Base-by-base conservation (phyloP, 2,113 vertebrate species). In the Chloroceryle aenea region DNA sequence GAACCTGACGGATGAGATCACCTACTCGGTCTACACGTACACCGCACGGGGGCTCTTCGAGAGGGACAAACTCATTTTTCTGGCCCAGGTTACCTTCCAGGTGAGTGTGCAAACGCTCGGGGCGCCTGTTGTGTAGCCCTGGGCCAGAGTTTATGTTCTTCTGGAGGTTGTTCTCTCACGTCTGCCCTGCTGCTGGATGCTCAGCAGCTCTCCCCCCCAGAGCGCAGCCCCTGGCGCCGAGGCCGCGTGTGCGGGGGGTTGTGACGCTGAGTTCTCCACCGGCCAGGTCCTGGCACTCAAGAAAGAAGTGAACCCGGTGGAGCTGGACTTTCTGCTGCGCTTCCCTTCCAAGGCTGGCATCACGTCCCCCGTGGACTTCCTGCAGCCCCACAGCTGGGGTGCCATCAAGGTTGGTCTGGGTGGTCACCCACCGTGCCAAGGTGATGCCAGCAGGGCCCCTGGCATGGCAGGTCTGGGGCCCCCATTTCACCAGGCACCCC, bases 81-180 rank as follows among this genome's bases (percentile, higher is more conserved):
- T 98, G 94, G 98, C 98, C 21, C 98, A 98, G 48, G 93, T 98
- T 5, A 20, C 97, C 3, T 98, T 98, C 71, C 98, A 98, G 98
- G 98, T 98, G 92, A 93, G 75, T 0, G 2, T 32, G 45, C 26
- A 6, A 6, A 4, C 3, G 3, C 27, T 22, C 34, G 53, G 22
- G 27, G 64, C 26, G 62, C 22, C 76, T 8, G 38, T 9, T 21
- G 43, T 22, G 1, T 3, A 25, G 11, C 2, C 4, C 50, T 27
- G 22, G 6, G 4, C 2, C 1, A 16, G n/a, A 14, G 10, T 21
- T 47, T 16, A 2, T 0, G 0, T 14, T 29, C 29, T 22, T 36
- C 52, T 14, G 17, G 20, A 22, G 29, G 56, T 36, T 17, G 1
- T 29, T 87, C 71, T 52, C 36, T 36, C 21, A 42, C 13, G 13